A percentile compares a stretch with the other conserved stretches of the same genome.
Evolutionary conservation across 2,888 invertebrate species (phyloP).

Genomic region (Pammene aurita): DNA sequence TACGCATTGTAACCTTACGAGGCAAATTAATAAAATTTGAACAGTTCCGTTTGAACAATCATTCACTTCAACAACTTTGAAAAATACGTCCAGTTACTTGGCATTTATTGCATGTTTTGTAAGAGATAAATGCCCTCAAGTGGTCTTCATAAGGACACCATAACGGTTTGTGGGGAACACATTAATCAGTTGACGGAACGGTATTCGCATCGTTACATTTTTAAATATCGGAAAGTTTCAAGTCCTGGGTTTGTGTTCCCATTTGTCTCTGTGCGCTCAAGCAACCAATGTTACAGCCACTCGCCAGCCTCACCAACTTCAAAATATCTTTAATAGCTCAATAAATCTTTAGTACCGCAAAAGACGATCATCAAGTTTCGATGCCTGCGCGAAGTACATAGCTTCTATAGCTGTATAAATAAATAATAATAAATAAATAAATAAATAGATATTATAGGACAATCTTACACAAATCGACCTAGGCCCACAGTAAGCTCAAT

Average conservation of each 20-base stretch:
- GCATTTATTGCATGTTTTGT: conserved; percentile 38
- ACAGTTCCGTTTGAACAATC: conserved; percentile 8
- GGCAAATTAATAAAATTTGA: conserved; percentile 2
- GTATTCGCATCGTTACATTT: conserved; percentile 24
- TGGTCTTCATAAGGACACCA: conserved; percentile 41
- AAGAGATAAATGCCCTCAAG: conserved; percentile 41
- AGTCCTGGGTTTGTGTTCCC: not conserved
- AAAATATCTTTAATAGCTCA: not conserved
- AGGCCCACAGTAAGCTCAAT: too few relatives aligned
- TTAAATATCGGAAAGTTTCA: conserved; percentile 21
- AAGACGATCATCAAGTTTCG: too few relatives aligned
- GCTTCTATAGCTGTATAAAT: not conserved
- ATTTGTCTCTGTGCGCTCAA: not conserved
- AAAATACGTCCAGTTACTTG: conserved; percentile 26
- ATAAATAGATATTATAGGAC: too few relatives aligned
- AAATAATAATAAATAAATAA: too few relatives aligned
- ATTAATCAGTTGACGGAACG: conserved; percentile 42
- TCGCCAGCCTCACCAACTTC: not conserved
- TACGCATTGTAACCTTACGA: conserved; percentile 7
- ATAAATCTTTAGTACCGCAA: not conserved
- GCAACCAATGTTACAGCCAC: not conserved
- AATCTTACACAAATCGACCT: too few relatives aligned
- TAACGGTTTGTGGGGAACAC: conserved; percentile 45
- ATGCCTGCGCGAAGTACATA: too few relatives aligned
- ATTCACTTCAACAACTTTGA: conserved; percentile 24